phyloP scores from a whole-genome alignment of 1,140 invertebrate genomes.

The Phymastichus coffea region DNA sequence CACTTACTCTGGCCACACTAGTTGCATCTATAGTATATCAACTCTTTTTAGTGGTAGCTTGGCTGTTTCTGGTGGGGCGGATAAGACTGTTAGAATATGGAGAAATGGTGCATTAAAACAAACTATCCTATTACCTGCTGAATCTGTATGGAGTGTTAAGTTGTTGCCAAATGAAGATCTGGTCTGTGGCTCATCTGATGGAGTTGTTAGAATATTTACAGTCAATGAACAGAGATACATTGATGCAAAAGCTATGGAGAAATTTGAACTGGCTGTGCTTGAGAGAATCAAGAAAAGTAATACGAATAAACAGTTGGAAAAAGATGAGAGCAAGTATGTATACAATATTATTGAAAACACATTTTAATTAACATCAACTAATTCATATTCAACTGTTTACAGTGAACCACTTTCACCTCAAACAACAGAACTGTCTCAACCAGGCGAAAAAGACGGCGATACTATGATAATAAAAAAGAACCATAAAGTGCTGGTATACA shows the following conservation, averaged over 20 bases:
- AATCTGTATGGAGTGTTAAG: constrained; percentile 87
- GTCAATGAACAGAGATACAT: constrained; percentile 68
- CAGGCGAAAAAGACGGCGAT: constrained; percentile 82
- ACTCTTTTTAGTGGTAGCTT: constrained; percentile 30
- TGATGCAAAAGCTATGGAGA: constrained; percentile 59
- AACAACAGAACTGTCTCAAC: constrained; percentile 70
- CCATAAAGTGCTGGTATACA: constrained; percentile 72
- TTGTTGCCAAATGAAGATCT: constrained; percentile 84
- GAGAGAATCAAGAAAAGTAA: constrained; percentile 62
- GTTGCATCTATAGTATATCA: constrained; percentile 71
- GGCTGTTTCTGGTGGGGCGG: constrained; percentile 80
- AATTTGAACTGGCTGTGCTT: constrained; percentile 74
- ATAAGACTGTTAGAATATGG: constrained; percentile 84
- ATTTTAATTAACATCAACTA: no score
- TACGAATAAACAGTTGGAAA: constrained; percentile 59
- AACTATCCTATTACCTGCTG: constrained; percentile 76
- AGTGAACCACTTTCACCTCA: no score
- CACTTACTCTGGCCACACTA: constrained; percentile 76
- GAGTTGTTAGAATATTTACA: constrained; percentile 82
- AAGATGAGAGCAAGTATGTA: constrained; percentile 73
- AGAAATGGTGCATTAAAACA: constrained; percentile 65
- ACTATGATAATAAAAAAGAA: constrained; percentile 80
- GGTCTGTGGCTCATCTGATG: constrained; percentile 85
- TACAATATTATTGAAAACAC: no score
- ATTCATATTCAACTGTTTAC: no score